Percentiles rank a stretch among this genome's conserved stretches.
Evolutionary conservation across 2,113 vertebrate species (phyloP).

Genomic region (Dicerorhinus sumatrensis): DNA sequence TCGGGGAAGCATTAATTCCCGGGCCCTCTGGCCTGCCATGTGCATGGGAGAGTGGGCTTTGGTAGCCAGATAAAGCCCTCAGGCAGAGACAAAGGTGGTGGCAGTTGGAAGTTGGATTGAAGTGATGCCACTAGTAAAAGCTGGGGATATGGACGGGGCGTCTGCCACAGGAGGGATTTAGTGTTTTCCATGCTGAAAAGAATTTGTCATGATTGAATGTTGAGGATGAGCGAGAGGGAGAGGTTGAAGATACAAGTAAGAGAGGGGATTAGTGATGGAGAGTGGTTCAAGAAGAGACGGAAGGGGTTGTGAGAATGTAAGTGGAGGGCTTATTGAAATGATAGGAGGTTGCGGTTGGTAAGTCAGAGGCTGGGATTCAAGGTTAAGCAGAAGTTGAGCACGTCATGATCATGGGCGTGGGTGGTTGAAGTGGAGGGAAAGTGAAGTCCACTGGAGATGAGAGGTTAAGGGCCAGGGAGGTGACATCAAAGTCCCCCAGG

Average conservation of each 20-base stretch:
- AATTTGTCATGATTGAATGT: not conserved
- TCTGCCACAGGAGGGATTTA: not conserved
- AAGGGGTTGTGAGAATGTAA: not conserved
- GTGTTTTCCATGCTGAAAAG: not conserved
- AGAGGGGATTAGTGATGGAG: not conserved
- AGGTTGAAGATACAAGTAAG: not conserved
- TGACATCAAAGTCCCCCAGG: not conserved
- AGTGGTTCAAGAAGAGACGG: not conserved
- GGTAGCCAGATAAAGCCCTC: not conserved
- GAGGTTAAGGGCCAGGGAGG: not conserved
- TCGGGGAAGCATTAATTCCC: not conserved
- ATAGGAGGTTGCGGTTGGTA: not conserved
- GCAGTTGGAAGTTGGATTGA: not conserved
- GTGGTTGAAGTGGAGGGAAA: not conserved
- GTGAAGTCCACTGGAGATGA: not conserved
- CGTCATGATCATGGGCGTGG: not conserved
- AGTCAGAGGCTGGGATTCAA: not conserved
- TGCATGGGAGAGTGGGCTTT: not conserved
- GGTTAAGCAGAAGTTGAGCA: not conserved
- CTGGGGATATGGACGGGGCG: too few species aligned
- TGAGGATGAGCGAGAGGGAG: not conserved
- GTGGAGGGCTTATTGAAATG: not conserved
- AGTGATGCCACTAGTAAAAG: not conserved
- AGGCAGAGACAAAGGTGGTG: not conserved
- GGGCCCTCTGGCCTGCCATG: not conserved